These are phyloP conservation scores for Atractosteus spatula DNA, from an alignment of 2,113 vertebrate genomes.

Conservation along the genomic window DNA sequence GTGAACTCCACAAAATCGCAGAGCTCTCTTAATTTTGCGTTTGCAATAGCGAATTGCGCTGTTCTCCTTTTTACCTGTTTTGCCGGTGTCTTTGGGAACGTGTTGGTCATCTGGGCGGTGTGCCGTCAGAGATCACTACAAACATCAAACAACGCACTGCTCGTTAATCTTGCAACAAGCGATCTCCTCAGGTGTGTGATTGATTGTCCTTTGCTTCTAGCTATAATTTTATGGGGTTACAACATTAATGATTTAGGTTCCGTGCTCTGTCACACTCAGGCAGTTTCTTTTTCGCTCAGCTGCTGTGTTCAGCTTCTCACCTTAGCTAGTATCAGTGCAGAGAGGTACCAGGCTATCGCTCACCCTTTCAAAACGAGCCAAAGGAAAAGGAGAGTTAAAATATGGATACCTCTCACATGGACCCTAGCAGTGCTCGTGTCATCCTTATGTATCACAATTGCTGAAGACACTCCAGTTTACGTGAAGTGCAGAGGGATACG, in stretches of 20 bases:
- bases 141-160: not conserved
- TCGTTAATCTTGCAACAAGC: constrained; percentile 2
- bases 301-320: not conserved
- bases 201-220: not conserved
- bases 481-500: constrained; percentile 44
- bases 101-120: not conserved
- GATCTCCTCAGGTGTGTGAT: not conserved
- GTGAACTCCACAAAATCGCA: not conserved
- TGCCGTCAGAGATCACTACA: not conserved
- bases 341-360: constrained; percentile 2
- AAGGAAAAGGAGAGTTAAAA: not conserved
- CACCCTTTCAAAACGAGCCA: constrained; percentile 3
- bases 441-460: constrained; percentile 17
- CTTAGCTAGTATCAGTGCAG: not conserved
- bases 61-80: not conserved
- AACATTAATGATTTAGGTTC: not conserved
- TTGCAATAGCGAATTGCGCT: not conserved
- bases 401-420: constrained; percentile 7
- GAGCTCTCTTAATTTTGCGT: too few species aligned
- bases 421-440: not conserved
- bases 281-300: not conserved
- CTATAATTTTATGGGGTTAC: not conserved
- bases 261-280: not conserved
- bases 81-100: not conserved
- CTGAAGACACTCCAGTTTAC: constrained; percentile 54